Conservation (phyloP, 2,113 vertebrate species). For the Macrotis lagotis region DNA sequence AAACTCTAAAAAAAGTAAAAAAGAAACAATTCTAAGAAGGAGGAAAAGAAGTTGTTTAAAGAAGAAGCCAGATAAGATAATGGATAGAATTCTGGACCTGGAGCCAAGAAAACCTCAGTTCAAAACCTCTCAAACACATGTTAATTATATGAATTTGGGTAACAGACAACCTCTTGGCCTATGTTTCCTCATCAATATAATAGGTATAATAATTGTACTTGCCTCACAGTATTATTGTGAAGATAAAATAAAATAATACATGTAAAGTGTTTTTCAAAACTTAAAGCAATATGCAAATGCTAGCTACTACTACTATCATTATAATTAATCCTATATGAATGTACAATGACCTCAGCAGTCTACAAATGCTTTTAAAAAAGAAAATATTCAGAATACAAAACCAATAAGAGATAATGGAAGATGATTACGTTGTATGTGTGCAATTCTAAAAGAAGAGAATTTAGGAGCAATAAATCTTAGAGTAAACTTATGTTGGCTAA, state of each 20-base stretch:
- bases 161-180: background rate
- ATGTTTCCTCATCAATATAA: too few relatives aligned
- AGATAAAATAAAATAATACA: accelerated
- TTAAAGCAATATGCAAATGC: background rate
- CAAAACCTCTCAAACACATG: background rate
- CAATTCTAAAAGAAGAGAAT: background rate
- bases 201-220: background rate
- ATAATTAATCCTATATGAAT: background rate
- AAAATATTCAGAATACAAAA: background rate
- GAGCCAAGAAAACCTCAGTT: background rate
- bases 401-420: background rate
- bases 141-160: background rate
- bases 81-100: background rate
- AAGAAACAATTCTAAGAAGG: background rate
- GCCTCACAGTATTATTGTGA: background rate
- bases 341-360: background rate
- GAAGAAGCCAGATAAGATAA: background rate
- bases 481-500: background rate
- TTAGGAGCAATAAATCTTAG: background rate
- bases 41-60: background rate
- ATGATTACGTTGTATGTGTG: background rate
- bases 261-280: background rate
- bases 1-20: background rate
- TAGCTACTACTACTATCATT: background rate
- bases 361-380: background rate